phyloP scores from a whole-genome alignment of 2,888 invertebrate species.

The Melanostoma mellinum region DNA sequence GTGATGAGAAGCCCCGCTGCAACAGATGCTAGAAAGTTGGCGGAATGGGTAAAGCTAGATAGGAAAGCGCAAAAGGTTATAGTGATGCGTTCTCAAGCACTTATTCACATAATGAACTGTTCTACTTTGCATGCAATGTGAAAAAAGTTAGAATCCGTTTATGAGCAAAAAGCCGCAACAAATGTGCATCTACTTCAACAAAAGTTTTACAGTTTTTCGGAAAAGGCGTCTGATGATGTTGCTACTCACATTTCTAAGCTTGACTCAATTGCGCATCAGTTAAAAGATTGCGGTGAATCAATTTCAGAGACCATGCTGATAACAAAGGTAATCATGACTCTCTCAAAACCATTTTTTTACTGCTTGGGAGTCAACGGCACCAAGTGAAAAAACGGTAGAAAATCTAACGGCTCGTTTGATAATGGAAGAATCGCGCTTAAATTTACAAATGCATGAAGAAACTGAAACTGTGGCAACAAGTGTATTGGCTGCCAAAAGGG shows the following conservation, averaged over 20 bases:
- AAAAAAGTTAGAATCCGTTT: conserved; percentile 20
- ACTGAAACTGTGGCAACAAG: conserved; percentile 6
- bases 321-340: conserved; percentile 35
- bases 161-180: conserved; percentile 32
- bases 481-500: conserved; percentile 11
- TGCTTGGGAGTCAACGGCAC: conserved; percentile 49
- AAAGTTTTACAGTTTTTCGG: conserved; percentile 60
- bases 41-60: conserved; percentile 18
- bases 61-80: conserved; percentile 41
- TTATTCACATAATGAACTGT: conserved; percentile 46
- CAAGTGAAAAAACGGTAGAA: conserved; percentile 23
- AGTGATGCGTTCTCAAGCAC: conserved; percentile 25
- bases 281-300: conserved; percentile 53
- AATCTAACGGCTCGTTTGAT: conserved; percentile 37
- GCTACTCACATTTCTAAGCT: conserved; percentile 55
- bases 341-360: conserved; percentile 45
- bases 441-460: not conserved
- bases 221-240: conserved; percentile 51
- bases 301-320: conserved; percentile 53
- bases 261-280: conserved; percentile 34
- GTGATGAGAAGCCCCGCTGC: not conserved
- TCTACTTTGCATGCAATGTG: conserved; percentile 27
- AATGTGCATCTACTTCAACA: conserved; percentile 63
- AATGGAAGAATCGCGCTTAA: conserved; percentile 38
- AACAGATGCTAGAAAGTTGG: not conserved